Base-by-base conservation (phyloP, 2,113 vertebrate genomes). In the Sinocyclocheilus anophthalmus region DNA sequence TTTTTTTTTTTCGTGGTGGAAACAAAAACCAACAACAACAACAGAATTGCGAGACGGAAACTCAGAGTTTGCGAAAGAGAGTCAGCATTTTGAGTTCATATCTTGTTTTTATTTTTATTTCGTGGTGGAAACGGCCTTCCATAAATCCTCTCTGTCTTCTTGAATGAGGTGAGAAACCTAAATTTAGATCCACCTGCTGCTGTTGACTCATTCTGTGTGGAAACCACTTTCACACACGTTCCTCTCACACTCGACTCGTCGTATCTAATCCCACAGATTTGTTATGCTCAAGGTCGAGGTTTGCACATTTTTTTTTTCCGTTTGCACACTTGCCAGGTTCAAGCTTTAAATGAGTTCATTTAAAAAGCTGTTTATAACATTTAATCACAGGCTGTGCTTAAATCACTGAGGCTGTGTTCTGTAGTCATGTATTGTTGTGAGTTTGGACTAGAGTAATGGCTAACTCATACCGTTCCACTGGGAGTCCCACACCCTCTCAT, bases 231-330 rank as follows among this genome's bases (percentile, higher is more conserved):
- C 53, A 77, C 59, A 37, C 22, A 14, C 7, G 7, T 69, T 39
- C 61, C 61, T 69, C 26, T 48, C 45, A 48, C 10, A 48, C 45
- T 48, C 10, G 10, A 48, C 45, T 48, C 45, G 16, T 45, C 9
- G 9, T 63, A 84, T 89, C 83, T 85, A 70, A 89, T 87, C 82
- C 82, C 37, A 7, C 11, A 26, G 39, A 24, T 1, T 20, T 10
- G 42, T 45, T 45, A 48, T 37, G 55, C 57, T 26, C 30, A 82
- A 89, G 63, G 77, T 48, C 2, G 2, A 48, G 10, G 45, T 48
- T 48, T 45, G 42, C 42, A 10, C 1, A 9, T 45, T 45, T 45
- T 11, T 45, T 45, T 45, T 45, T 45, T 45, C 42, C 10, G 42
- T 45, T 45, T 48, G 45, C 11, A 48, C 45, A 48, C 10, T 82